Conservation (phyloP, 1,140 invertebrate genomes). For the Stegodyphus dumicola region DNA sequence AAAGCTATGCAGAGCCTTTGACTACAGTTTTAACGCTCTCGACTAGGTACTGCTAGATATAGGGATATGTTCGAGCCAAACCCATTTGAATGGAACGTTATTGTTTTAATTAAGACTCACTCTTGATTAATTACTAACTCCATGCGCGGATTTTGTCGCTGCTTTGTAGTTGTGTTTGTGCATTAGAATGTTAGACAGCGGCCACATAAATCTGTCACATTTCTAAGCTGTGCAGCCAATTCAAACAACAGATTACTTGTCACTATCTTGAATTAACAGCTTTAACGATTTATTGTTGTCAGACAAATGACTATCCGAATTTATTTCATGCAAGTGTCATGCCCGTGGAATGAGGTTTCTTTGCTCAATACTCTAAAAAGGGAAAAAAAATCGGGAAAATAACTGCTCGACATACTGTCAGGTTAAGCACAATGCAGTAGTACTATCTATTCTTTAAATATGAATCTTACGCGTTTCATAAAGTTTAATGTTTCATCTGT, state of each 20-base stretch:
- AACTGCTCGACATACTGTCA: too few relatives aligned
- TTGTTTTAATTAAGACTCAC: constrained; percentile 59
- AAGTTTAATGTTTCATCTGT: too few relatives aligned
- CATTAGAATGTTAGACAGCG: constrained; percentile 39
- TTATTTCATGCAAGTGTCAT: constrained; percentile 9
- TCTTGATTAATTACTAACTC: constrained; percentile 53
- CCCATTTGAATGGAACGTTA: constrained; percentile 59
- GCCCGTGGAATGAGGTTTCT: too few relatives aligned
- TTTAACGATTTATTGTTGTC: constrained; percentile 21
- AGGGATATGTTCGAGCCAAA: constrained; percentile 44
- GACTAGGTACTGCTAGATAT: constrained; percentile 34
- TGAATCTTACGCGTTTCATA: too few relatives aligned
- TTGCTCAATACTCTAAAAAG: too few relatives aligned
- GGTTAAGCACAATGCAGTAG: too few relatives aligned
- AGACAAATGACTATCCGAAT: constrained; percentile 21
- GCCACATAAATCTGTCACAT: constrained; percentile 47
- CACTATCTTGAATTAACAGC: constrained; percentile 37
- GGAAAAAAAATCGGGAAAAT: too few relatives aligned
- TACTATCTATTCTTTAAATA: too few relatives aligned
- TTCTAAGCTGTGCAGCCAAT: constrained; percentile 28
- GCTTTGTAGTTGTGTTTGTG: constrained; percentile 41
- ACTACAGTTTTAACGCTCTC: constrained; percentile 41
- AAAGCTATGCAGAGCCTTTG: constrained; percentile 38
- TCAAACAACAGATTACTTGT: constrained; percentile 44
- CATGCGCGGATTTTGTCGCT: constrained; percentile 46